Evolutionary conservation across 2,797 vertebrate species (phyloP), one percentile per base, ranked within the genome.

Genomic region (Gymnoscopelus microlampas): DNA sequence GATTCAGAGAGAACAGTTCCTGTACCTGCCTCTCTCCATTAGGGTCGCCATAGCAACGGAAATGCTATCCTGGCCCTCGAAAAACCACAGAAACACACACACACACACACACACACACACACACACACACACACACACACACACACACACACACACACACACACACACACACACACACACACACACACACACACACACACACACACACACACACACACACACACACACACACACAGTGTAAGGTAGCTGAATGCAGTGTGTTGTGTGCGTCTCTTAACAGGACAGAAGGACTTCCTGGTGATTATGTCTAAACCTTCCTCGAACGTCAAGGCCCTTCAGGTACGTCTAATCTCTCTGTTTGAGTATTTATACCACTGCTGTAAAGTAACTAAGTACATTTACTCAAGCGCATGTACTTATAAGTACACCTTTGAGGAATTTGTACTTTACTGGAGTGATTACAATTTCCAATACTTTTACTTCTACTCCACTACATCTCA

Each of bases 251-350:
- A 93, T 91, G 92, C 91, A 73, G 2, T 92, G 84, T 91, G 82
- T 81, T 88, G 80, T 90, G 88, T 85, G 71, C 85, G 91, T 93
- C 85, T 86, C 93, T 94, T 94, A 79, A 39, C 89, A 96, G 95
- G 93, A 94, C 88, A 92, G 93, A 83, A 88, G 19, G 91, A 91
- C 81, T 88, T 82, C 89, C 85, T 48, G 77, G 89, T 87, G 94
- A 92, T 89, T 66, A 99, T 99, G 97, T 98, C 98, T 86, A 96
- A 99, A 91, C 95, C 95, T 73, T 95, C 96, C 2, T 95, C 96
- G 88, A 97, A 97, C 91, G 97, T 99, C 81, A 98, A 95, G 92
- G 95, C 97, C 92, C 95, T 99, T 84, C 97, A 98, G 98, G 98
- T 99, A 95, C 95, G 94, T 29, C 19, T 19, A 19, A 19, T 19